Percentiles rank a stretch among this genome's conserved stretches.
Evolutionary conservation across 1,140 invertebrate species (phyloP).

Genomic region (Drosophila ercepeae): DNA sequence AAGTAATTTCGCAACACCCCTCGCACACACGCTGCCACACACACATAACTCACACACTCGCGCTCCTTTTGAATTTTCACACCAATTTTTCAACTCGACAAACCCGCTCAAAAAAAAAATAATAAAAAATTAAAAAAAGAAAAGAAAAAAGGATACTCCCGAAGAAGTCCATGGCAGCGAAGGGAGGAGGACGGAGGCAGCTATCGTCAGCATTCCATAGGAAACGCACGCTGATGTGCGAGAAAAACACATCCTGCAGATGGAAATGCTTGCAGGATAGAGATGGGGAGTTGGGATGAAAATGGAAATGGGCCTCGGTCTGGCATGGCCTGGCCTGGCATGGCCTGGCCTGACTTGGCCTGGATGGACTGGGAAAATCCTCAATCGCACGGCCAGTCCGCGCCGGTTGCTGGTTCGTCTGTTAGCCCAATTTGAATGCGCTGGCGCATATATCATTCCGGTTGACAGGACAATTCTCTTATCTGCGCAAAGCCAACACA

Average conservation of each 20-base stretch:
- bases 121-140: conserved; percentile 39
- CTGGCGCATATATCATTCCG: conserved; percentile 84
- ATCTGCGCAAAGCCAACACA: conserved; percentile 83
- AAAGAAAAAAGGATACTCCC: conserved; percentile 30
- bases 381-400: conserved; percentile 50
- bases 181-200: conserved; percentile 13
- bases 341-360: background rate
- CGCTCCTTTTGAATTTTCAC: conserved; percentile 83
- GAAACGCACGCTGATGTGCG: conserved; percentile 80
- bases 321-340: background rate
- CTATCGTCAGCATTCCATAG: conserved; percentile 70
- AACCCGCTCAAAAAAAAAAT: conserved; percentile 64
- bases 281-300: background rate
- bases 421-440: conserved; percentile 84
- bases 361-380: conserved; percentile 30
- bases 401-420: conserved; percentile 52
- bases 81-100: conserved; percentile 83
- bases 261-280: conserved; percentile 16
- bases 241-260: conserved; percentile 75
- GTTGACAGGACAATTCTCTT: conserved; percentile 84
- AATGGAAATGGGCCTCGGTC: conserved; percentile 1
- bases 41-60: conserved; percentile 63
- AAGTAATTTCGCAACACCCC: conserved; percentile 79
- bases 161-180: conserved; percentile 19
- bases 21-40: conserved; percentile 26